Percentiles rank a stretch among this genome's conserved stretches.
Conservation (phyloP, 2,113 vertebrate species). For the Gyps fulvus region DNA sequence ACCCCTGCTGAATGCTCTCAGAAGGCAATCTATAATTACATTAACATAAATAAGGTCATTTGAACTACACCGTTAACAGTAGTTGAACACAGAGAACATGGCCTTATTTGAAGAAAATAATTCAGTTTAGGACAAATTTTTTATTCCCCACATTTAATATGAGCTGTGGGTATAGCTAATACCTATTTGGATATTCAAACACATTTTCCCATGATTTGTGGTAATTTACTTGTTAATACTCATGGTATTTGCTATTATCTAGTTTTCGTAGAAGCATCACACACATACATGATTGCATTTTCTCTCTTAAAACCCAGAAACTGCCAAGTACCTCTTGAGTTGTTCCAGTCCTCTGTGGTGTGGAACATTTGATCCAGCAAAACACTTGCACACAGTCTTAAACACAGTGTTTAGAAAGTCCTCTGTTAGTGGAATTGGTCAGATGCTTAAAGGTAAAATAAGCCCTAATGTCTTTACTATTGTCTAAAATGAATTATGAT, state of each 20-base stretch:
- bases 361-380: background rate
- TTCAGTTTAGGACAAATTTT: background rate
- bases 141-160: background rate
- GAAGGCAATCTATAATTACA: background rate
- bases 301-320: background rate
- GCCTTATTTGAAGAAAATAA: background rate
- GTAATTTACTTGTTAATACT: background rate
- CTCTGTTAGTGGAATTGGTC: background rate
- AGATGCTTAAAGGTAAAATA: background rate
- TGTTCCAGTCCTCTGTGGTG: background rate
- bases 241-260: background rate
- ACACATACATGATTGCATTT: background rate
- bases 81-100: background rate
- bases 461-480: background rate
- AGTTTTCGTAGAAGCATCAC: background rate
- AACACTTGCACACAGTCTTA: background rate
- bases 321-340: background rate
- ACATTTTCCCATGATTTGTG: background rate
- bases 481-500: background rate
- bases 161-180: background rate
- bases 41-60: background rate
- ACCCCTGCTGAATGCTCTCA: background rate
- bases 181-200: background rate
- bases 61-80: background rate
- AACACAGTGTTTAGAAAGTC: background rate